phyloP scores from a whole-genome alignment of 2,797 vertebrate genomes.

The Pangasius sanitwongsei region DNA sequence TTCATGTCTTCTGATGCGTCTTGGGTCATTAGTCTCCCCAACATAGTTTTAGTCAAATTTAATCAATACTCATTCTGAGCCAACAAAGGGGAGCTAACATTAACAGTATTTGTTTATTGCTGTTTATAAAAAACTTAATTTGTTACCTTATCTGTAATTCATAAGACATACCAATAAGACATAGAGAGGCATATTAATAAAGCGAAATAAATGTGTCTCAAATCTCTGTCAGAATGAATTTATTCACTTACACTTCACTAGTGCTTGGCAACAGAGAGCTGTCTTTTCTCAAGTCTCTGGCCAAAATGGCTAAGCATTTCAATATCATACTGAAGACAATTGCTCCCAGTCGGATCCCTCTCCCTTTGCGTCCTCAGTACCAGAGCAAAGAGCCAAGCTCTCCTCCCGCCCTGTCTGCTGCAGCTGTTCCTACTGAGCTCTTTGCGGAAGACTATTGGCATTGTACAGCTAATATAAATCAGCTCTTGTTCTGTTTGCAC shows the following conservation, averaged over 20 bases:
- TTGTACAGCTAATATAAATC: constrained; percentile 58
- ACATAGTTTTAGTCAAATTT: not conserved
- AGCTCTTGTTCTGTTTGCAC: constrained; percentile 50
- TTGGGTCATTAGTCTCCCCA: not conserved
- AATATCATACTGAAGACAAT: constrained; percentile 51
- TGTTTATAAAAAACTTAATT: not conserved
- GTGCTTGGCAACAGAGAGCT: constrained; percentile 40
- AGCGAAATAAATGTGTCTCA: constrained; percentile 9
- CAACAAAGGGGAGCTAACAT: not conserved
- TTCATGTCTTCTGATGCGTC: not conserved
- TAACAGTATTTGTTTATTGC: not conserved
- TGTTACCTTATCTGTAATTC: not conserved
- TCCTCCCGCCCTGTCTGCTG: constrained; percentile 59
- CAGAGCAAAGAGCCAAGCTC: constrained; percentile 50
- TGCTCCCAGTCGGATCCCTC: constrained; percentile 46
- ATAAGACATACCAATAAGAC: not conserved
- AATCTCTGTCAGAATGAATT: constrained; percentile 17
- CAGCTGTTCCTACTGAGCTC: constrained; percentile 58
- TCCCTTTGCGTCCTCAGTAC: constrained; percentile 56
- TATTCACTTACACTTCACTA: constrained; percentile 31
- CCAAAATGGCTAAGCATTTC: constrained; percentile 45
- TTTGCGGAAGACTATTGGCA: constrained; percentile 45
- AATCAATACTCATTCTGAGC: not conserved
- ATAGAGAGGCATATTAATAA: not conserved
- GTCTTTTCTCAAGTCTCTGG: constrained; percentile 40